Evolutionary conservation across 2,797 vertebrate genomes (phyloP).

Genomic region (Sciaenops ocellatus): DNA sequence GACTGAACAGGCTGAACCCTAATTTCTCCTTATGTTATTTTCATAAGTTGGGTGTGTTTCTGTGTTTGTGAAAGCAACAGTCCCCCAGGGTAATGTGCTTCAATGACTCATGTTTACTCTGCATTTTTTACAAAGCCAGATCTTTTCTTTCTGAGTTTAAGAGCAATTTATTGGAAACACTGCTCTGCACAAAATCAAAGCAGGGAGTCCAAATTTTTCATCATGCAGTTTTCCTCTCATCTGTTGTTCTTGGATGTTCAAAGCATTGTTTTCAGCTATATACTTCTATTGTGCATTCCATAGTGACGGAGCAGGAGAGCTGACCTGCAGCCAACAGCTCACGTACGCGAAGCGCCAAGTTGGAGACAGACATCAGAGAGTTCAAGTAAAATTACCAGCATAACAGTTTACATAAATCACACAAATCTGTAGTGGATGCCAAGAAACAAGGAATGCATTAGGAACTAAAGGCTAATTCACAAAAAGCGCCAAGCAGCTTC

Average conservation of each 20-base stretch:
- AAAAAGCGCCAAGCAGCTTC: background rate
- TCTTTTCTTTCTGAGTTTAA: conserved; percentile 41
- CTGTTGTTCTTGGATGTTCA: conserved; percentile 49
- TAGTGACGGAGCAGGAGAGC: conserved; percentile 22
- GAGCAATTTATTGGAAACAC: conserved; percentile 64
- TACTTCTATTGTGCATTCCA: conserved; percentile 38
- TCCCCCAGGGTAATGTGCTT: conserved; percentile 16
- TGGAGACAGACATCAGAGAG: conserved; percentile 14
- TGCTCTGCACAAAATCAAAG: conserved; percentile 55
- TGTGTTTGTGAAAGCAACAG: conserved; percentile 32
- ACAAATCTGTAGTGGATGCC: background rate
- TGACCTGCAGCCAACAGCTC: conserved; percentile 51
- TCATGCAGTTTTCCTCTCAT: conserved; percentile 35
- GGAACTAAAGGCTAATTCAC: background rate
- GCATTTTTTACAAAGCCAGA: conserved; percentile 58
- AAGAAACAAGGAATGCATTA: conserved; percentile 3
- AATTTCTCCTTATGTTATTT: conserved; percentile 34
- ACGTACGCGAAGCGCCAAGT: conserved; percentile 25
- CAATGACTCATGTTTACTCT: conserved; percentile 55
- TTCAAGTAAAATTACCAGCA: background rate
- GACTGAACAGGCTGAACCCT: conserved; percentile 22
- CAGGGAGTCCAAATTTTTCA: conserved; percentile 30
- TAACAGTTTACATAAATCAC: conserved; percentile 4
- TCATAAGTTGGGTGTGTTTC: conserved; percentile 20
- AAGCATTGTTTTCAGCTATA: conserved; percentile 35